Evolutionary conservation across 2,113 vertebrate species (phyloP).

Genomic region (Myanophis thanlyinensis): DNA sequence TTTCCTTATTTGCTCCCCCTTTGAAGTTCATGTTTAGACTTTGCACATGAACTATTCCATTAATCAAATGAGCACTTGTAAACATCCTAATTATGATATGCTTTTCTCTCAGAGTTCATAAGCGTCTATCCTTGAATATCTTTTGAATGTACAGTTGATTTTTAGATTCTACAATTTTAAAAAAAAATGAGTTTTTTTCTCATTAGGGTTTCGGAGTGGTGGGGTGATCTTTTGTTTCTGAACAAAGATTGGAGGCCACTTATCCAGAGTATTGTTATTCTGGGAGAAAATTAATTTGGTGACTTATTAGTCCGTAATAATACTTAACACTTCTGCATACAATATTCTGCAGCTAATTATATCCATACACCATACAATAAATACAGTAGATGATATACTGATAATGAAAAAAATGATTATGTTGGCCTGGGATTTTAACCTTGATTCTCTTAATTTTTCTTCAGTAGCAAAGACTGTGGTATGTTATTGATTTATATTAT

Average conservation of each 20-base stretch:
- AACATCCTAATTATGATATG: neutral
- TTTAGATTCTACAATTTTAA: neutral
- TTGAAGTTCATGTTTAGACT: neutral
- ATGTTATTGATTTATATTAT: neutral
- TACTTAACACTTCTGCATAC: neutral
- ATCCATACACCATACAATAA: neutral
- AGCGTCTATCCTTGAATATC: neutral
- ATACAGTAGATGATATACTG: neutral
- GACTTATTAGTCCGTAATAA: neutral
- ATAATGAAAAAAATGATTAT: neutral
- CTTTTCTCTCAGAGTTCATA: neutral
- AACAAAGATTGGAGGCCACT: neutral
- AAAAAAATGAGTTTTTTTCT: neutral
- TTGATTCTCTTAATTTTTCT: neutral
- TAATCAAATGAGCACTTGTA: neutral
- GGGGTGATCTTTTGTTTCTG: neutral
- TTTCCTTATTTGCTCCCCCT: neutral
- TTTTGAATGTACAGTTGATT: neutral
- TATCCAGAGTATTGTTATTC: neutral
- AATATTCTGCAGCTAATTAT: neutral
- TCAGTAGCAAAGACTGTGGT: neutral
- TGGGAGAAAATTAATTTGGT: neutral
- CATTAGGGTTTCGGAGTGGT: neutral
- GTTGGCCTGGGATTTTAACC: neutral
- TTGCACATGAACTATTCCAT: neutral